Base-by-base conservation (phyloP, 2,888 invertebrate genomes). In the Ryuthela nishihirai region DNA sequence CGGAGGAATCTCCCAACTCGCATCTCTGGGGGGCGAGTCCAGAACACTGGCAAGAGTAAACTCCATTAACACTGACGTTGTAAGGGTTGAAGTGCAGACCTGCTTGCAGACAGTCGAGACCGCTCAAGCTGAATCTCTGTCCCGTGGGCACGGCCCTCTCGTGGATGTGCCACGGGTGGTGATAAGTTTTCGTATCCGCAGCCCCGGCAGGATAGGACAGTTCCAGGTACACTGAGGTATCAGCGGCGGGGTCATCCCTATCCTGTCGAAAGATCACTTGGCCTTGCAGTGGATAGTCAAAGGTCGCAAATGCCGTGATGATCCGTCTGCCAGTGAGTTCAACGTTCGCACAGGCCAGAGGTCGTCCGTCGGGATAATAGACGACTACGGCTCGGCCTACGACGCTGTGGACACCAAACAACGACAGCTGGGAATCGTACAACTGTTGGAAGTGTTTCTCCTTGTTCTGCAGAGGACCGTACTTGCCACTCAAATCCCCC, bases 401-500 rank as follows among this genome's bases (percentile, higher is more conserved):
- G 41, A 94, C 81, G 67, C 91, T 91, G 67, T 85, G 73, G 0
- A 77, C 74, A 0, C 94, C 94, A 68, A 85, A 85, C 26, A 95
- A 76, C 0, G 93, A 92, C 41, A 95, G 77, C 74, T 84, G 91
- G 3, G 83, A 80, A 72, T 95, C 95, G 84, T 55, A 59, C 12
- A 65, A 55, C 45, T 62, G 60, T 23, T 65, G 49, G 38, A 56
- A 55, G 38, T 56, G 55, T 35, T 60, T 54, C 26, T 62, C 55
- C 9, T 49, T 46, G 12, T 56, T 36, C 4, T 53, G 42, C n/a
- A 74, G 59, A 7, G 67, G 58, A 12, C 75, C 75, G 58, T 75
- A 82, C 75, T 94, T 94, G 18, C 92, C 92, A 49, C 88, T 85
- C 12, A 95, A 75, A 72, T 94, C 93, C 0, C 95, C 95, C 3